phyloP scores from a whole-genome alignment of 2,797 vertebrate genomes.

The Mareca penelope region DNA sequence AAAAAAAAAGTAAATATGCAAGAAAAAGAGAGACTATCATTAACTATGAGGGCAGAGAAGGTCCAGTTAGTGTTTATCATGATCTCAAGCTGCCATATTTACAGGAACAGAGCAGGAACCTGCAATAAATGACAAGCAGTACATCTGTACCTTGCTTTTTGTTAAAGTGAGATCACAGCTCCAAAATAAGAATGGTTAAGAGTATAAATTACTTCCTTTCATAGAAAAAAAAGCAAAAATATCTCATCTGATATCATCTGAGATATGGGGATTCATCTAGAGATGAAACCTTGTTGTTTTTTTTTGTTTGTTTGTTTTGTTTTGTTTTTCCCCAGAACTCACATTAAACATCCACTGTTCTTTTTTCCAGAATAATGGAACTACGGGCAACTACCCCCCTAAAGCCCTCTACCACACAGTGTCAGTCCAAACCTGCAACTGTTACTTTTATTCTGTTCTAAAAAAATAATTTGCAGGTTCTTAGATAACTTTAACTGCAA shows the following conservation, averaged over 20 bases:
- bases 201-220: background rate
- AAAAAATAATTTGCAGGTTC: background rate
- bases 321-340: background rate
- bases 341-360: background rate
- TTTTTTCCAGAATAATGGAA: background rate
- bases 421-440: background rate
- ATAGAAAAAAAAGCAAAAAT: constrained; percentile 23
- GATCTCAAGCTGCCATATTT: background rate
- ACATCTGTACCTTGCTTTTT: background rate
- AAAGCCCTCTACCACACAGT: background rate
- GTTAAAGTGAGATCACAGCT: background rate
- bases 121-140: background rate
- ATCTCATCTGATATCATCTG: background rate
- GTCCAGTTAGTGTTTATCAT: background rate
- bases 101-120: background rate
- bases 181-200: background rate
- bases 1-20: background rate
- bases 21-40: background rate
- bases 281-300: background rate
- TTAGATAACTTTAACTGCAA: background rate
- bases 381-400: background rate
- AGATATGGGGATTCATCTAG: background rate
- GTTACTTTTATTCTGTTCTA: background rate
- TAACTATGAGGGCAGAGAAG: background rate
- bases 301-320: background rate